phyloP scores from a whole-genome alignment of 2,888 invertebrate species.

The Rotaria magnacalcarata region DNA sequence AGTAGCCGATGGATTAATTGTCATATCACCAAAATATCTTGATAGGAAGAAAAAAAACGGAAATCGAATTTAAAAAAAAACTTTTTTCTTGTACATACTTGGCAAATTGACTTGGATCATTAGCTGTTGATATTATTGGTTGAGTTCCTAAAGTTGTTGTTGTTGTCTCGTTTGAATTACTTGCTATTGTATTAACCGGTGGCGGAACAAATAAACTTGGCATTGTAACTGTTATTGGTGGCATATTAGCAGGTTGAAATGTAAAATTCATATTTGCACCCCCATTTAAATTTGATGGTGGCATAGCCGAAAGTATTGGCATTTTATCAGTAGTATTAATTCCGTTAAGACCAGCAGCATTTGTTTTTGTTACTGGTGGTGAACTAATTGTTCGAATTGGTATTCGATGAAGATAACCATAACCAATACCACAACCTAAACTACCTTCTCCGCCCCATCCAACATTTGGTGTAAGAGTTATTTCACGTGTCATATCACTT shows the following conservation, averaged over 20 bases:
- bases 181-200: background rate
- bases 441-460: conserved; percentile 94
- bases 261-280: background rate
- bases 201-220: background rate
- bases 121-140: background rate
- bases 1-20: background rate
- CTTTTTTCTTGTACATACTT: background rate
- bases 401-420: conserved; percentile 95
- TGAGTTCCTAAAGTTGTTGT: background rate
- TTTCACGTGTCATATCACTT: conserved; percentile 87
- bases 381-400: conserved; percentile 62
- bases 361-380: background rate
- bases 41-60: background rate
- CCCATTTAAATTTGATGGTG: background rate
- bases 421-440: conserved; percentile 94
- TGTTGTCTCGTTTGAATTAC: background rate
- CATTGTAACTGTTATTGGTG: conserved; percentile 19
- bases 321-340: background rate
- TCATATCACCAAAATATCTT: conserved; percentile 32
- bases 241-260: background rate
- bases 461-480: conserved; percentile 83
- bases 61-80: too few relatives aligned
- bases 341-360: background rate
- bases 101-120: background rate
- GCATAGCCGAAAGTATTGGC: conserved; percentile 9